Evolutionary conservation across 2,113 vertebrate genomes (phyloP).

Genomic region (Accipiter cooperii): DNA sequence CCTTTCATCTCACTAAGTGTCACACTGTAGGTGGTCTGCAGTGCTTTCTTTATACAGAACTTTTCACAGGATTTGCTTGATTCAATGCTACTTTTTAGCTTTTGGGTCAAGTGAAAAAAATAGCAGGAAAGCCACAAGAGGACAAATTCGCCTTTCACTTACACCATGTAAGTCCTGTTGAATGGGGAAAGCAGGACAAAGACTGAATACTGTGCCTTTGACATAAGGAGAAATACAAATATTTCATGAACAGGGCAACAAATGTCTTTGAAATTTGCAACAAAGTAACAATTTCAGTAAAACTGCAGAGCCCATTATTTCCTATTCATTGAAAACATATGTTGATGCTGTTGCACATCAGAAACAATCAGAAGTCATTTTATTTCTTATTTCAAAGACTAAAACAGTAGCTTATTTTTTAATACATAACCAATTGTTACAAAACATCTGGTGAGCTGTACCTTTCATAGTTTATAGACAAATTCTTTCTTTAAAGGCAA

Average conservation of each 20-base stretch:
- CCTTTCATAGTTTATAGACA: slow-evolving; percentile 69
- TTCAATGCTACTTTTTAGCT: slow-evolving; percentile 51
- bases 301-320: slow-evolving; percentile 50
- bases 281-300: slow-evolving; percentile 62
- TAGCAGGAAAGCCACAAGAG: slow-evolving; percentile 42
- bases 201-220: slow-evolving; percentile 39
- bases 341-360: slow-evolving; percentile 55
- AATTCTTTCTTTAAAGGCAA: slow-evolving; percentile 73
- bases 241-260: slow-evolving; percentile 47
- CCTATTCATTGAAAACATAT: slow-evolving; percentile 69
- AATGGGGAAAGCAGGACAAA: slow-evolving; percentile 39
- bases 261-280: slow-evolving; percentile 62
- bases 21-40: slow-evolving; percentile 57
- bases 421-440: slow-evolving; percentile 66
- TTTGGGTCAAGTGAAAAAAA: slow-evolving; percentile 58
- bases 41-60: slow-evolving; percentile 32
- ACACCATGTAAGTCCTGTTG: slow-evolving; percentile 1
- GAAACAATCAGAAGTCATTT: slow-evolving; percentile 70
- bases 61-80: slow-evolving; percentile 35
- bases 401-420: slow-evolving; percentile 72
- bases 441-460: slow-evolving; percentile 73
- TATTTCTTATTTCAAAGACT: slow-evolving; percentile 66
- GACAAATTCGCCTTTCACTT: slow-evolving; percentile 51
- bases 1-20: slow-evolving; percentile 58
- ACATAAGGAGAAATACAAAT: slow-evolving; percentile 54